Evolutionary conservation across 2,797 vertebrate species (phyloP).

Genomic region (Hemitrygon akajei): DNA sequence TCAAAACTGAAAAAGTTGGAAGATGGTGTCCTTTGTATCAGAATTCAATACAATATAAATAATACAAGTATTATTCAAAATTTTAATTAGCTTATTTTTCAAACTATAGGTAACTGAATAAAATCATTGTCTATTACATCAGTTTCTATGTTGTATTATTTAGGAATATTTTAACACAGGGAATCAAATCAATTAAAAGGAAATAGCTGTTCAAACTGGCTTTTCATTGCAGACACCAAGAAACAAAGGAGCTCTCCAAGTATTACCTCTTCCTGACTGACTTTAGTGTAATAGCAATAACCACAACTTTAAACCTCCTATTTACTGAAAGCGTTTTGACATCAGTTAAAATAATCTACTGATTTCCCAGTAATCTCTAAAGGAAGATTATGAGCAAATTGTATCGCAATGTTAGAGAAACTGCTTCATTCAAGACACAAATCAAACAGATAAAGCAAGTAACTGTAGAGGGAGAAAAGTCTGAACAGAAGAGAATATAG

Average conservation of each 20-base stretch:
- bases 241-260: not conserved
- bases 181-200: not conserved
- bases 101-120: not conserved
- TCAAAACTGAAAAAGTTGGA: not conserved
- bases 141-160: not conserved
- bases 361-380: not conserved
- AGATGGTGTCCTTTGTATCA: not conserved
- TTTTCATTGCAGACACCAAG: not conserved
- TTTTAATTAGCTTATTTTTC: slow-evolving; percentile 19
- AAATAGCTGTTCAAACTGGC: not conserved
- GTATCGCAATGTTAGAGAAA: not conserved
- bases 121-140: not conserved
- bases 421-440: not conserved
- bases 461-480: not conserved
- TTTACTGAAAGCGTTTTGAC: not conserved
- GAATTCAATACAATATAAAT: not conserved
- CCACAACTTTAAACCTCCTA: not conserved
- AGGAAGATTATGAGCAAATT: not conserved
- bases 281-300: not conserved
- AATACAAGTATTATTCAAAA: not conserved
- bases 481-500: not conserved
- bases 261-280: not conserved
- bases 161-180: not conserved
- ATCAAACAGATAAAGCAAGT: not conserved
- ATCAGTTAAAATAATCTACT: not conserved